Conservation (phyloP, 2,888 invertebrate genomes). For the Zhengitettix transpicula region DNA sequence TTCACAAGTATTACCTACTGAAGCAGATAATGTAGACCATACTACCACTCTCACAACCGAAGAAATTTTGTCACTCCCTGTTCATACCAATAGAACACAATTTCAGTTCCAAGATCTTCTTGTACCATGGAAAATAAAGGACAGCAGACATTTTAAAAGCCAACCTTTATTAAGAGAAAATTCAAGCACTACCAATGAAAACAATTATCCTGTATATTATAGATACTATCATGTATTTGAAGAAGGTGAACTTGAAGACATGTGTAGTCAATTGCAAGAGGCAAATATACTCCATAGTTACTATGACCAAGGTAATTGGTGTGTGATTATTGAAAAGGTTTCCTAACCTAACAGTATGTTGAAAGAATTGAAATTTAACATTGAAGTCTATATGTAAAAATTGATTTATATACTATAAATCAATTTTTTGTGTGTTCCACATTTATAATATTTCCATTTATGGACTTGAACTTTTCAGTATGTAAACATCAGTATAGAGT, state of each 20-base stretch:
- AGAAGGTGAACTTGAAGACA: constrained; percentile 54
- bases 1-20: too few species aligned
- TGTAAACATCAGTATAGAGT: too few species aligned
- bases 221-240: constrained; percentile 90
- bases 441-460: too few species aligned
- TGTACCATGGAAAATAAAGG: constrained; percentile 84
- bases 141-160: constrained; percentile 13
- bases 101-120: constrained; percentile 82
- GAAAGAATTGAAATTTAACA: too few species aligned
- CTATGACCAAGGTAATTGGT: constrained; percentile 97
- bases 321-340: constrained; percentile 57
- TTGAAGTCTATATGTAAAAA: too few species aligned
- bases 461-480: too few species aligned
- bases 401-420: too few species aligned
- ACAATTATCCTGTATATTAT: constrained; percentile 38
- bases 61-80: constrained; percentile 34
- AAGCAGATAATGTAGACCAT: too few species aligned
- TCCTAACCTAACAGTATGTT: too few species aligned
- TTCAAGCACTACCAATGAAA: constrained; percentile 16
- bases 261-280: constrained; percentile 38
- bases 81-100: constrained; percentile 81
- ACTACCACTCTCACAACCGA: background rate
- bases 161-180: constrained; percentile 20
- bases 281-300: constrained; percentile 49
- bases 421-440: too few species aligned